A percentile compares a stretch with the other conserved stretches of the same genome.
phyloP scores from a whole-genome alignment of 2,797 vertebrate genomes.

The Channa striata region DNA sequence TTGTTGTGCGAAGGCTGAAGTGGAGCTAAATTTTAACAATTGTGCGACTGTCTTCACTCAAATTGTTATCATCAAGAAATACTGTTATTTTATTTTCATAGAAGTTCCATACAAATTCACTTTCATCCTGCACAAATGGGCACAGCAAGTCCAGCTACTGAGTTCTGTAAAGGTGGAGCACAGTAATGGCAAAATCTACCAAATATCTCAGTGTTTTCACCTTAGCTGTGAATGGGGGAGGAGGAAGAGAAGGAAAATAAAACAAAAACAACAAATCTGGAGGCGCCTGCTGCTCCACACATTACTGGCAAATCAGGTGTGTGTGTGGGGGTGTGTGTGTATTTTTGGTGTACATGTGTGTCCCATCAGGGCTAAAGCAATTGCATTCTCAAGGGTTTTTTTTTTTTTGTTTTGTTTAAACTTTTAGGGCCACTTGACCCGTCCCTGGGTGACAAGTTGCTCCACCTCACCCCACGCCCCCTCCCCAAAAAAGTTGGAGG shows the following conservation, averaged over 20 bases:
- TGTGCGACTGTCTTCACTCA: constrained; percentile 33
- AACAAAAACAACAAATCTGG: constrained; percentile 69
- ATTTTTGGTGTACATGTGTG: constrained; percentile 46
- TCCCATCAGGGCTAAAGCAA: constrained; percentile 56
- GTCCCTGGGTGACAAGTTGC: constrained; percentile 68
- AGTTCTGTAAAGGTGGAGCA: constrained; percentile 58
- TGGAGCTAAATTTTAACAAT: constrained; percentile 43
- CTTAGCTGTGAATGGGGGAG: constrained; percentile 68
- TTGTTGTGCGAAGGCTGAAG: constrained; percentile 45
- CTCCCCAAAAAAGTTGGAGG: constrained; percentile 22
- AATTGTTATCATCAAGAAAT: constrained; percentile 33
- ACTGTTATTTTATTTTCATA: constrained; percentile 3
- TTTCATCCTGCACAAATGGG: constrained; percentile 43
- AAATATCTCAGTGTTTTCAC: constrained; percentile 68
- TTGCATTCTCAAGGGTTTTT: constrained; percentile 60
- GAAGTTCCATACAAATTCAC: constrained; percentile 30
- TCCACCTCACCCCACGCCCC: constrained; percentile 28
- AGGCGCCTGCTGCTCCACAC: constrained; percentile 65
- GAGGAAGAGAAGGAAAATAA: constrained; percentile 51
- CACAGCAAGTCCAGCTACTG: constrained; percentile 44
- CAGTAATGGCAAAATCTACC: constrained; percentile 50
- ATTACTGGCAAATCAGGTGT: constrained; percentile 74
- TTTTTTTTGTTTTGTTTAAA: constrained; percentile 79
- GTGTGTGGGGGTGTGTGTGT: constrained; percentile 48
- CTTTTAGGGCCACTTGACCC: constrained; percentile 67